phyloP scores from a whole-genome alignment of 2,797 vertebrate genomes.

The Pangasius larnaudii region DNA sequence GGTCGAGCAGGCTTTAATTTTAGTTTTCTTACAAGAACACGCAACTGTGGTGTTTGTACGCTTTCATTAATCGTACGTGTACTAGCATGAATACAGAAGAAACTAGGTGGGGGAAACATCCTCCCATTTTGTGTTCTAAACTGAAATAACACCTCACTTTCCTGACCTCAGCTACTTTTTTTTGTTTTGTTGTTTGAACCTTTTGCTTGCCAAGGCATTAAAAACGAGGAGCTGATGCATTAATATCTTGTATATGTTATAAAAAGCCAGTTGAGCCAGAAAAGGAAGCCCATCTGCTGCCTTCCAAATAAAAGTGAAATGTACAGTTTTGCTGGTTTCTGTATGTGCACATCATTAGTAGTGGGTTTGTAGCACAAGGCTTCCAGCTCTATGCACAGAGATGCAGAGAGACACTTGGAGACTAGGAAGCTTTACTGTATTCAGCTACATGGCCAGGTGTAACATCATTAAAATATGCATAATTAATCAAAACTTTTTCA shows the following conservation, averaged over 20 bases:
- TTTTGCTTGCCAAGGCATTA: background rate
- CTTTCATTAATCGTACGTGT: background rate
- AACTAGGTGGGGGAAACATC: background rate
- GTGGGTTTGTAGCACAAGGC: background rate
- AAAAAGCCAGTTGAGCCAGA: background rate
- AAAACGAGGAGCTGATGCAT: background rate
- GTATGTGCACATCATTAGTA: background rate
- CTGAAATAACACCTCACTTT: background rate
- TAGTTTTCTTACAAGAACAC: background rate
- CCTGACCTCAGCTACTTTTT: background rate
- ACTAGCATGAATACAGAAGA: background rate
- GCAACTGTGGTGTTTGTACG: background rate
- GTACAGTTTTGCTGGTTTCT: background rate
- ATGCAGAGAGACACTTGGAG: conserved; percentile 20
- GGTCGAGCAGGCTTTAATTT: background rate
- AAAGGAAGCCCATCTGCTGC: background rate
- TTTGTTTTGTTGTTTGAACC: background rate
- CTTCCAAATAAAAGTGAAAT: background rate
- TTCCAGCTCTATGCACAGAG: background rate
- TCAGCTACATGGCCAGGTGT: background rate
- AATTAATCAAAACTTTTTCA: background rate
- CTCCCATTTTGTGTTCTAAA: background rate
- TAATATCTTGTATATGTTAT: background rate
- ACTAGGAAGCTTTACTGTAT: background rate
- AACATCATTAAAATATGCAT: background rate